phyloP scores from a whole-genome alignment of 1,140 invertebrate genomes.

The Rhynchophorus ferrugineus region DNA sequence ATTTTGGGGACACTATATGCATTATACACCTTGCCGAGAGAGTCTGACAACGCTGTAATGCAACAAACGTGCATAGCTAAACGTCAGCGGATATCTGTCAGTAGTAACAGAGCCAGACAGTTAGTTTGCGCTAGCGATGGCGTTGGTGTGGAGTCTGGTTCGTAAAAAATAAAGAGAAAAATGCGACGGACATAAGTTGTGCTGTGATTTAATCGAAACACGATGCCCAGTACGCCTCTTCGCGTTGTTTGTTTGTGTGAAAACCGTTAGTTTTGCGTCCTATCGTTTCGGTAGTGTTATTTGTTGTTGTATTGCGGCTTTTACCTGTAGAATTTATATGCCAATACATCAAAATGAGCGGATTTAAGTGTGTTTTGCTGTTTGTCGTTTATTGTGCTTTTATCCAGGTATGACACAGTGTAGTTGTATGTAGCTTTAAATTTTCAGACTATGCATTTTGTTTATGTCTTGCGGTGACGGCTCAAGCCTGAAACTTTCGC shows the following conservation, averaged over 20 bases:
- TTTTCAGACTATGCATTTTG: too few relatives aligned
- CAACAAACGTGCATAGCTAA: neutral
- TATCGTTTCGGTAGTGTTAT: neutral
- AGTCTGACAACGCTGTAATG: neutral
- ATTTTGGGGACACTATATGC: too few relatives aligned
- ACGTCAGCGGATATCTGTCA: neutral
- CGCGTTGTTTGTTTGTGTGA: constrained; percentile 3
- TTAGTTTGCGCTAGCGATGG: constrained; percentile 8
- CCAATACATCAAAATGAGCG: constrained; percentile 11
- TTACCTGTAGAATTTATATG: constrained; percentile 5
- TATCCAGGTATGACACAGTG: constrained; percentile 14
- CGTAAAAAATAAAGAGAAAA: constrained; percentile 19
- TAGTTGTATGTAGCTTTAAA: neutral
- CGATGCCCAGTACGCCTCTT: constrained; percentile 9
- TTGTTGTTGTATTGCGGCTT: constrained; percentile 7
- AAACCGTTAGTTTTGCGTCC: constrained; percentile 12
- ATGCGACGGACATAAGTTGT: constrained; percentile 7
- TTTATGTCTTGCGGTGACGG: too few relatives aligned
- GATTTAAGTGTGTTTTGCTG: constrained; percentile 15
- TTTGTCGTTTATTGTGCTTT: constrained; percentile 14
- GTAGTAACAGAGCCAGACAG: neutral
- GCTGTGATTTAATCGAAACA: neutral
- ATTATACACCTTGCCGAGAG: neutral
- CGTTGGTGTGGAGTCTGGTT: constrained; percentile 16
- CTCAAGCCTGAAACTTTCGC: too few relatives aligned